A percentile compares a stretch with the other conserved stretches of the same genome.
Evolutionary conservation across 2,113 vertebrate species (phyloP).

Genomic region (Rattus norvegicus): GRCr8 NC_086027.1:88342001-88342500

Average conservation of each 20-base stretch:
- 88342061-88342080: not conserved
- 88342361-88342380: not conserved
- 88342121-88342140: not conserved
- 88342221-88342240: not conserved
- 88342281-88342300: not conserved
- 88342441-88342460: not conserved
- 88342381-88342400: not conserved
- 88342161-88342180: not conserved
- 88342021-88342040: not conserved
- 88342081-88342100: not conserved
- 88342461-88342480: not conserved
- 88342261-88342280: not conserved
- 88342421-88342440: not conserved
- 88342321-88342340: rapidly evolving
- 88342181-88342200: not conserved
- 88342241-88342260: not conserved
- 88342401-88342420: not conserved
- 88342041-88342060: not conserved
- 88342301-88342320: not conserved
- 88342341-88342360: not conserved
- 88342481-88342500: not conserved
- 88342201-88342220: not conserved
- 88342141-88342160: not conserved
- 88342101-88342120: not conserved
- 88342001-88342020: not conserved